Percentiles rank a stretch among this genome's conserved stretches.
Conservation (phyloP, 2,113 vertebrate genomes). For the Peromyscus leucopus region DNA sequence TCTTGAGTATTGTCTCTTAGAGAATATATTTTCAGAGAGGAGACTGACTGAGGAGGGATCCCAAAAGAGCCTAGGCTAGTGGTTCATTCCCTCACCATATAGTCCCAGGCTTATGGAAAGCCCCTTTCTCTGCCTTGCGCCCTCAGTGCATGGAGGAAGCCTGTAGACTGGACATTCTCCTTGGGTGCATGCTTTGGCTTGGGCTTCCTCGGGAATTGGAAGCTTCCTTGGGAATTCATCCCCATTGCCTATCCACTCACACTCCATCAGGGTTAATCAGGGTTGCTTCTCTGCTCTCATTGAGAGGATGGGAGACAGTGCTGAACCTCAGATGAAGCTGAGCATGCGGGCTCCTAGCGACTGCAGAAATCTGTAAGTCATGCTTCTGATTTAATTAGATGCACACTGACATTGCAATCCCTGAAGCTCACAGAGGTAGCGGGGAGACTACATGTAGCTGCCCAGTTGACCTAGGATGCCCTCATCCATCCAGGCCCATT, state of each 20-base stretch:
- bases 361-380: constrained; percentile 55
- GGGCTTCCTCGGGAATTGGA: no score
- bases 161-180: neutral
- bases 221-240: neutral
- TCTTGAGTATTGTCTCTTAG: neutral
- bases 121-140: neutral
- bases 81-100: neutral
- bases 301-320: neutral
- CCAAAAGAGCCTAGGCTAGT: neutral
- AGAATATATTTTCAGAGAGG: neutral
- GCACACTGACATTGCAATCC: constrained; percentile 57
- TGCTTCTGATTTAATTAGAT: constrained; percentile 73
- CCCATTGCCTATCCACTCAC: neutral
- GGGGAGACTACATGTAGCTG: neutral
- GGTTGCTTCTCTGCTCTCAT: neutral
- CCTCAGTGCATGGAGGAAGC: neutral
- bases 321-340: constrained; percentile 16
- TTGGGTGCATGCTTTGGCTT: neutral
- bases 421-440: constrained; percentile 21
- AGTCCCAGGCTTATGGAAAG: no score
- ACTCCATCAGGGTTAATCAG: neutral
- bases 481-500: neutral
- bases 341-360: constrained; percentile 60
- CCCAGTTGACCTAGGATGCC: neutral
- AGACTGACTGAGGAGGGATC: neutral